A percentile compares a stretch with the other conserved stretches of the same genome.
Evolutionary conservation across 2,797 vertebrate species (phyloP).

Genomic region (Macroramphosus scolopax): DNA sequence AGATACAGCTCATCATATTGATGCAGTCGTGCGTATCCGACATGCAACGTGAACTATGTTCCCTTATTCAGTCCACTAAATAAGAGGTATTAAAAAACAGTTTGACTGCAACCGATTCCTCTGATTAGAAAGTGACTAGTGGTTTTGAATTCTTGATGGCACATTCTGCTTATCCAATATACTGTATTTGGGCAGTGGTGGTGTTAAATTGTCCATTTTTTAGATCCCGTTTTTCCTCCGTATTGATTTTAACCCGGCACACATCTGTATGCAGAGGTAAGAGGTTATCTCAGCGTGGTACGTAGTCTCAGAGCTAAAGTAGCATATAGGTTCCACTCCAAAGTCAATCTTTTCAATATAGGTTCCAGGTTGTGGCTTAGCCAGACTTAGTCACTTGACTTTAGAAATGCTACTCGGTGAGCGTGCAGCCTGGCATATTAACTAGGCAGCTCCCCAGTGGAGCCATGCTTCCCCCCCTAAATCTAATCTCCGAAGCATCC

Average conservation of each 20-base stretch:
- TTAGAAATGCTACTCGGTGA: conserved; percentile 28
- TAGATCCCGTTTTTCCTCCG: background rate
- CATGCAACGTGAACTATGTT: too few species aligned
- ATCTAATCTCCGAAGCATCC: conserved; percentile 41
- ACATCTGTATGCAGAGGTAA: conserved; percentile 5
- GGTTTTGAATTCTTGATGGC: too few species aligned
- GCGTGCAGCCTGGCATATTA: conserved; percentile 43
- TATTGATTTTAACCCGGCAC: background rate
- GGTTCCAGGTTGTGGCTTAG: conserved; percentile 29
- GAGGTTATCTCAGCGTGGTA: conserved; percentile 5
- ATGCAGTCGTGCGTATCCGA: too few species aligned
- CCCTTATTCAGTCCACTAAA: too few species aligned
- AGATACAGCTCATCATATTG: background rate
- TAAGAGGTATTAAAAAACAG: too few species aligned
- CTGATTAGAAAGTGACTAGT: too few species aligned
- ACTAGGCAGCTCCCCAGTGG: conserved; percentile 32
- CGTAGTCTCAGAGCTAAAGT: conserved; percentile 13
- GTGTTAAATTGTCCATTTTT: too few species aligned
- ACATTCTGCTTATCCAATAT: too few species aligned
- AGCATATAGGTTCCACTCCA: conserved; percentile 20
- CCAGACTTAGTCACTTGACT: conserved; percentile 35
- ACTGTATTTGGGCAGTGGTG: too few species aligned
- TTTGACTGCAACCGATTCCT: too few species aligned
- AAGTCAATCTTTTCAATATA: too few species aligned
- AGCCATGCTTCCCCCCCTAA: conserved; percentile 24